phyloP scores from a whole-genome alignment of 2,888 invertebrate species.

The Nysson spinosus region DNA sequence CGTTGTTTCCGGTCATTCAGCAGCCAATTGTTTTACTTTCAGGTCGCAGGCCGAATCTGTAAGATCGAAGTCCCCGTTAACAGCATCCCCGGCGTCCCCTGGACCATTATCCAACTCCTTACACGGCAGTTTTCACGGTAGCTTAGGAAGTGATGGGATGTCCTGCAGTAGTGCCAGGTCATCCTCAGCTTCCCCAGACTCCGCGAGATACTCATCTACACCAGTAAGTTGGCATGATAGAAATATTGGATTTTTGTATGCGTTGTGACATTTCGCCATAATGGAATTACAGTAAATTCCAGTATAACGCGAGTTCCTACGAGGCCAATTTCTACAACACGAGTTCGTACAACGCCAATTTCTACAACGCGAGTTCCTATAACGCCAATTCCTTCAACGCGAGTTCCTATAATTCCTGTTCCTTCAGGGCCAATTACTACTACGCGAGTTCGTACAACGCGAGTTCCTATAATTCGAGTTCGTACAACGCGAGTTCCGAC shows the following conservation, averaged over 20 bases:
- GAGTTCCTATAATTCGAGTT: too few relatives aligned
- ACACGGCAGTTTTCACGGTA: constrained; percentile 75
- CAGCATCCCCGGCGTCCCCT: constrained; percentile 75
- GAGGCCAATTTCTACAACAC: too few relatives aligned
- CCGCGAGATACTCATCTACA: constrained; percentile 73
- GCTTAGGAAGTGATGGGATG: constrained; percentile 76
- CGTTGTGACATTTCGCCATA: not conserved
- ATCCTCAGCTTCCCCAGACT: constrained; percentile 75
- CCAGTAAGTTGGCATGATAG: too few relatives aligned
- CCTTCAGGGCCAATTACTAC: too few relatives aligned
- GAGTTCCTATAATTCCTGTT: too few relatives aligned
- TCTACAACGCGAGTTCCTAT: too few relatives aligned
- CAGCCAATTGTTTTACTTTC: constrained; percentile 47
- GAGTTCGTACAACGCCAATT: too few relatives aligned
- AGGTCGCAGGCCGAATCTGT: constrained; percentile 76
- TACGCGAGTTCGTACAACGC: too few relatives aligned
- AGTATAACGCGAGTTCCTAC: too few relatives aligned
- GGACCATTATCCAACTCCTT: constrained; percentile 73
- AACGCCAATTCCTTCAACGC: too few relatives aligned
- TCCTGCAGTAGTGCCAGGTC: constrained; percentile 76
- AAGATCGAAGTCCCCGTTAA: constrained; percentile 74
- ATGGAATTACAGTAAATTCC: too few relatives aligned
- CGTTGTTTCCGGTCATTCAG: constrained; percentile 17
- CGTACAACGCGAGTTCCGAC: too few relatives aligned
- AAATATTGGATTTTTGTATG: not conserved